Conservation (phyloP, 1,140 invertebrate species). For the Aporrectodea caliginosa region DNA sequence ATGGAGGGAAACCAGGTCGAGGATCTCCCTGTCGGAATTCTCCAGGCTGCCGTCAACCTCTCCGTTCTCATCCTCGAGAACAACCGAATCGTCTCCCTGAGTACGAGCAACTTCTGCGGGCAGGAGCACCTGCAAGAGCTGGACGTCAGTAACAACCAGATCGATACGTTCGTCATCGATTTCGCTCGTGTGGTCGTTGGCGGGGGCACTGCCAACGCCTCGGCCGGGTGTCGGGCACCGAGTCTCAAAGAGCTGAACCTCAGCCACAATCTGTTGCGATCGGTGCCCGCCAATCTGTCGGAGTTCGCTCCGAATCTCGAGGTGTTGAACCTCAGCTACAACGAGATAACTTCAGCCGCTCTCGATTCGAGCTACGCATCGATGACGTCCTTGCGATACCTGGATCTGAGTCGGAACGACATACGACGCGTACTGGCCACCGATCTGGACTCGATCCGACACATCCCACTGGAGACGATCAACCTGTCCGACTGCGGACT, state of each 20-base stretch:
- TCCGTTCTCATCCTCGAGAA: constrained; percentile 23
- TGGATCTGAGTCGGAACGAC: constrained; percentile 28
- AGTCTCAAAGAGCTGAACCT: constrained; percentile 24
- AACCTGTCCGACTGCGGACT: constrained; percentile 29
- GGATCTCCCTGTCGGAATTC: constrained; percentile 11
- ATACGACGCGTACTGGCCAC: constrained; percentile 12
- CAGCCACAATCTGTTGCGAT: constrained; percentile 28
- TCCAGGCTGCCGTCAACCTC: constrained; percentile 29
- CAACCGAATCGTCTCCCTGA: constrained; percentile 28
- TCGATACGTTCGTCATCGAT: constrained; percentile 13
- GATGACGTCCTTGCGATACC: constrained; percentile 13
- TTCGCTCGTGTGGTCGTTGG: neutral
- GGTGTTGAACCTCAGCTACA: constrained; percentile 27
- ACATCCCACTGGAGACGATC: constrained; percentile 22
- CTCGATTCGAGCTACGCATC: constrained; percentile 18
- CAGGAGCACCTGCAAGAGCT: constrained; percentile 24
- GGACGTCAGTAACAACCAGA: constrained; percentile 24
- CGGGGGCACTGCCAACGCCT: neutral
- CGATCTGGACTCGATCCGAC: constrained; percentile 18
- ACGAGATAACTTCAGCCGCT: constrained; percentile 15
- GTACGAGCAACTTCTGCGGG: constrained; percentile 19
- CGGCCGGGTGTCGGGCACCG: constrained; percentile 7
- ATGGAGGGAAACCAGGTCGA: constrained; percentile 29
- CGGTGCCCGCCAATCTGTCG: constrained; percentile 20
- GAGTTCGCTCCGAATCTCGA: constrained; percentile 28